Conservation (phyloP, 2,888 invertebrate genomes). For the Dryomyza anilis region DNA sequence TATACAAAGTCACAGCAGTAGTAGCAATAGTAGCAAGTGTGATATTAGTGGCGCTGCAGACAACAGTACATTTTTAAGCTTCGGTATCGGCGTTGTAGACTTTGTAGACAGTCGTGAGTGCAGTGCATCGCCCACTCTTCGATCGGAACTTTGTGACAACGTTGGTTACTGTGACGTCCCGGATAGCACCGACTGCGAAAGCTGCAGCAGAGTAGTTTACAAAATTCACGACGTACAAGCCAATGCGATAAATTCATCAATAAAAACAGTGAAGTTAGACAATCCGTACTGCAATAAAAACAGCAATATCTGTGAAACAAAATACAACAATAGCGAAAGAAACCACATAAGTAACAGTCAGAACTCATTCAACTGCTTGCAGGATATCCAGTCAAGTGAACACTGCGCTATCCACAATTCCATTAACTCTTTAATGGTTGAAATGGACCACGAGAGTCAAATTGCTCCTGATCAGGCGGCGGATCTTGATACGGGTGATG, state of each 20-base stretch:
- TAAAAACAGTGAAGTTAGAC: neutral
- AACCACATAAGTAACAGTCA: too few species aligned
- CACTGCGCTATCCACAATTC: too few species aligned
- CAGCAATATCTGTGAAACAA: too few species aligned
- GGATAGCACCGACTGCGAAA: conserved; percentile 44
- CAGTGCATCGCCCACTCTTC: conserved; percentile 27
- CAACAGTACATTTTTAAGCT: conserved; percentile 54
- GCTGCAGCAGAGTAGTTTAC: conserved; percentile 34
- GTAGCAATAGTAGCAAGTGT: conserved; percentile 55
- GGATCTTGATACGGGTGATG: too few species aligned
- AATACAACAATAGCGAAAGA: too few species aligned
- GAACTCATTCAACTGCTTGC: too few species aligned
- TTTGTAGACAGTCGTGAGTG: conserved; percentile 49
- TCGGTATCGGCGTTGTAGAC: conserved; percentile 51
- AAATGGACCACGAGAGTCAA: too few species aligned
- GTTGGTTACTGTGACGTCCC: neutral
- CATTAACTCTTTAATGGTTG: too few species aligned
- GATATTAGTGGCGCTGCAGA: conserved; percentile 58
- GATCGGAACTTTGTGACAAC: neutral
- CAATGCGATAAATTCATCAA: too few species aligned
- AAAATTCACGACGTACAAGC: neutral
- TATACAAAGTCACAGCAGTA: conserved; percentile 48
- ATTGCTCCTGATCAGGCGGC: too few species aligned
- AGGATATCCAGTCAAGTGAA: too few species aligned
- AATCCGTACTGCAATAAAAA: neutral